These are phyloP conservation scores for Eclectus roratus DNA, from an alignment of 2,113 vertebrate genomes.

Conservation along the genomic window DNA sequence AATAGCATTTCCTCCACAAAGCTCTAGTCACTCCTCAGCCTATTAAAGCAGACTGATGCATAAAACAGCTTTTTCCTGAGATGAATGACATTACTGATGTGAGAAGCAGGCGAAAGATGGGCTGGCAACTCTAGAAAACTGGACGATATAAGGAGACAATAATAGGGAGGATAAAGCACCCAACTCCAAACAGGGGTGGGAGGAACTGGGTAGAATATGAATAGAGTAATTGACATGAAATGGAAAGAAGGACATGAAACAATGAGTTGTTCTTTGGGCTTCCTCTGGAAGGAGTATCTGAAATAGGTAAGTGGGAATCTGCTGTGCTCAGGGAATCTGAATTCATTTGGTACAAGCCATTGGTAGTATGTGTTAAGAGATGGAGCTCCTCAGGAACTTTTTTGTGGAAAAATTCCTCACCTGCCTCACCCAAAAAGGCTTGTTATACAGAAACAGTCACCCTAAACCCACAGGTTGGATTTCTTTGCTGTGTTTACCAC, in stretches of 20 bases:
- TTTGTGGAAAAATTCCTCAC: neutral
- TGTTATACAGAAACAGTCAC: neutral
- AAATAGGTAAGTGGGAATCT: neutral
- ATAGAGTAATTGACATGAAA: neutral
- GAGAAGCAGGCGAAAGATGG: neutral
- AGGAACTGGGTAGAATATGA: neutral
- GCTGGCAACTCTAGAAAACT: neutral
- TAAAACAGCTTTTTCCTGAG: neutral
- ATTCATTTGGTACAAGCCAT: neutral
- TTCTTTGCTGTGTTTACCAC: neutral
- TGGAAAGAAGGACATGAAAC: neutral
- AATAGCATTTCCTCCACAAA: neutral
- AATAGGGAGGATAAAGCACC: neutral
- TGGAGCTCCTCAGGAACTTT: neutral
- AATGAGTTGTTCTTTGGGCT: neutral
- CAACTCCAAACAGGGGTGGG: neutral
- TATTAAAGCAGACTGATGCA: neutral
- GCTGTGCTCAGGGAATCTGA: neutral
- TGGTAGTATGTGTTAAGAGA: neutral
- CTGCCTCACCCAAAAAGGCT: neutral
- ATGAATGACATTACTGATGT: neutral
- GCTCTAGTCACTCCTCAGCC: neutral
- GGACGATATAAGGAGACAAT: neutral
- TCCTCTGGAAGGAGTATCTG: neutral
- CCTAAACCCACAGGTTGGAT: neutral